These are phyloP conservation scores for Lates calcarifer DNA, from an alignment of 2,113 vertebrate species.

Conservation along the genomic window DNA sequence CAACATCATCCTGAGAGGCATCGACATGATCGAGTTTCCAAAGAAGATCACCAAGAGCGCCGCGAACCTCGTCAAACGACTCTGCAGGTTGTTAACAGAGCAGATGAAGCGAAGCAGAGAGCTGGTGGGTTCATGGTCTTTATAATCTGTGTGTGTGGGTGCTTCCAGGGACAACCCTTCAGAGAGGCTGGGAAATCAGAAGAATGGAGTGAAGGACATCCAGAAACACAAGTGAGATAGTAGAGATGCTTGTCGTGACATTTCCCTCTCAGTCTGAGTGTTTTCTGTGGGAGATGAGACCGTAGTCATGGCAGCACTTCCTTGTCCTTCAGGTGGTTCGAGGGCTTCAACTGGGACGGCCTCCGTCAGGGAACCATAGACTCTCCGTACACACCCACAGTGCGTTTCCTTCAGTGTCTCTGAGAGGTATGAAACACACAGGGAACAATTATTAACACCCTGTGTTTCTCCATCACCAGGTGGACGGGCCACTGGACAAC, in stretches of 20 bases:
- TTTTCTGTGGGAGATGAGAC: neutral
- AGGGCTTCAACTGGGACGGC: conserved; percentile 87
- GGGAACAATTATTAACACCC: neutral
- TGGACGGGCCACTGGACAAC: conserved; percentile 81
- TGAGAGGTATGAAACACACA: neutral
- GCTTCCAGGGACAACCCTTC: conserved; percentile 80
- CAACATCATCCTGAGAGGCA: conserved; percentile 95
- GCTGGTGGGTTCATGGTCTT: neutral
- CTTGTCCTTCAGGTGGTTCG: conserved; percentile 84
- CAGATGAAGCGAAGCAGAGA: accelerated
- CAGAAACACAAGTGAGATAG: conserved; percentile 85
- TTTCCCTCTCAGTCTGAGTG: neutral
- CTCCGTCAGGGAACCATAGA: conserved; percentile 78
- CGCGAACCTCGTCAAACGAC: conserved; percentile 95
- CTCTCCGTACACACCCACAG: conserved; percentile 76
- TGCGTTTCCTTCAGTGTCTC: conserved; percentile 37
- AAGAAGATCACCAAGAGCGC: conserved; percentile 98
- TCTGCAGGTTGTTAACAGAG: conserved; percentile 91
- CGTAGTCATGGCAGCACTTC: conserved; percentile 43
- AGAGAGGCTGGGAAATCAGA: conserved; percentile 83
- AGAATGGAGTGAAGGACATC: conserved; percentile 82
- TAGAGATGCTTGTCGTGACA: neutral
- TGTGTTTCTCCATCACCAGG: conserved; percentile 49
- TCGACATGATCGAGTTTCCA: conserved; percentile 98
- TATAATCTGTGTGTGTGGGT: neutral